Base-by-base conservation (phyloP, 2,888 invertebrate species). In the Phlogophora meticulosa region DNA sequence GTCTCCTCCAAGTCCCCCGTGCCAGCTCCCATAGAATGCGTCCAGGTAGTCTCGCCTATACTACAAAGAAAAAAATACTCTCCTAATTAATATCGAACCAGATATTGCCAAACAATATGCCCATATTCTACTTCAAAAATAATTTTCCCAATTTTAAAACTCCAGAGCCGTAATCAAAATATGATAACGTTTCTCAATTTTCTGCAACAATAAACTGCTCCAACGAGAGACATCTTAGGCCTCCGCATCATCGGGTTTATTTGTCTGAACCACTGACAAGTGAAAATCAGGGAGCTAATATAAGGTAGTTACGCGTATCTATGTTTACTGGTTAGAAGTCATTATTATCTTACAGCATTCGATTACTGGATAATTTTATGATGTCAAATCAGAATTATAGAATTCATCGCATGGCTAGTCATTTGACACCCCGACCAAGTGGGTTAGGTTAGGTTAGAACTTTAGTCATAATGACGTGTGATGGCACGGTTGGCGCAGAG, bases 101-200 rank as follows among this genome's bases (percentile, higher is more conserved):
- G 0, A n/a, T n/a, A 5, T 38, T 5, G n/a, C 11, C 20, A 43
- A 43, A 43, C 11, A 40, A 32, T 32, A 28, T 32, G 9, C n/a
- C 36, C 7, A 4, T 11, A 24, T 7, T 15, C 10, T 32, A 15
- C 13, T 9, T 32, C 15, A 51, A 28, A 40, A 57, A 34, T 46
- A 34, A 4, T 28, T 2, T 28, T 55, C 10, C 9, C 15, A 40
- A 76, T 60, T 62, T 64, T 62, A 62, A 65, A 59, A 28, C 40
- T n/a, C 40, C 24, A 46, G 32, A 46, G 51, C 42, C 17, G n/a
- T 73, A 46, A 69, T 61, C 53, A 42, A 63, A 63, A 64, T 57
- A 53, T 69, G 60, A 77, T 65, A 59, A 76, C 43, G 11, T 13
- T 5, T 64, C 51, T 17, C 55, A 79, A 79, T 82, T 80, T 77